Conservation (phyloP, 2,888 invertebrate species). For the Endotricha flammealis region DNA sequence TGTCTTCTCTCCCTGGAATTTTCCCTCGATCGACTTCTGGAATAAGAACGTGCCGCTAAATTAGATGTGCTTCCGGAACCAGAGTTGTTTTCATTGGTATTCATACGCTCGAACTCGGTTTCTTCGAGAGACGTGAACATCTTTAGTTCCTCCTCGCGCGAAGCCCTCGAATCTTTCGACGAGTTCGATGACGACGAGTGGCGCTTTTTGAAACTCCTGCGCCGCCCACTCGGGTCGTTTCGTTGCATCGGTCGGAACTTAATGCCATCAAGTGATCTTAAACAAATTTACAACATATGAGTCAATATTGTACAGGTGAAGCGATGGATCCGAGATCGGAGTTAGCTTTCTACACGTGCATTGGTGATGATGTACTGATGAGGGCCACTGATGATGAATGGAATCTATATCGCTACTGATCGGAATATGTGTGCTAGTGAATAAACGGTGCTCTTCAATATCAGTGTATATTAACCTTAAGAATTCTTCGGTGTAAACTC, state of each 20-base stretch:
- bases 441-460: conserved; percentile 37
- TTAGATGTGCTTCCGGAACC: conserved; percentile 68
- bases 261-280: conserved; percentile 82
- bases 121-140: conserved; percentile 82
- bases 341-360: conserved; percentile 46
- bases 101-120: conserved; percentile 73
- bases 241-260: conserved; percentile 79
- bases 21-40: conserved; percentile 75
- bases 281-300: conserved; percentile 68
- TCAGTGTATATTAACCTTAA: conserved; percentile 71
- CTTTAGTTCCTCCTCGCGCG: conserved; percentile 81
- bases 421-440: conserved; percentile 41
- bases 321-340: conserved; percentile 37
- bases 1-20: conserved; percentile 47
- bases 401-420: conserved; percentile 46
- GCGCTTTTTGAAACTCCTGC: conserved; percentile 79
- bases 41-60: conserved; percentile 71
- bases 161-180: conserved; percentile 79
- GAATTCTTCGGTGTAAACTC: conserved; percentile 65
- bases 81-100: conserved; percentile 34
- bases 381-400: conserved; percentile 29
- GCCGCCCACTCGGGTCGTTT: conserved; percentile 79
- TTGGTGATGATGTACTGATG: conserved; percentile 33
- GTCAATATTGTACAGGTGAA: conserved; percentile 60
- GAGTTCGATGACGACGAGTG: conserved; percentile 80